Base-by-base conservation (phyloP, 2,888 invertebrate species). In the Cactoblastis cactorum region DNA sequence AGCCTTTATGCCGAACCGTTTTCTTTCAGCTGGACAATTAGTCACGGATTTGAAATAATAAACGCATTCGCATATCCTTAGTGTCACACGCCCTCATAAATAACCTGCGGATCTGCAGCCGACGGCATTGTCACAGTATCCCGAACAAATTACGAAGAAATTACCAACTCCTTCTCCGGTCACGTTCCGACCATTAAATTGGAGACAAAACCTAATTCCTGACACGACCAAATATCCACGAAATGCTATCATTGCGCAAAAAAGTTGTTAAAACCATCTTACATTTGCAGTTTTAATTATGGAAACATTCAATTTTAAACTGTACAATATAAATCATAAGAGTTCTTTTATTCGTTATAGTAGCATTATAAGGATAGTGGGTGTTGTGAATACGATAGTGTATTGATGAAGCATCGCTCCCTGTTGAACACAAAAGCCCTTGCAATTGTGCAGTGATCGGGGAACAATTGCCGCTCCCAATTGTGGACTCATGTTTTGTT, bases 191-290 rank as follows among this genome's bases (percentile, higher is more conserved):
- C 83, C 88, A 87, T 89, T 88, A 89, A 67, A 83, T 56, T 55
- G 83, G 79, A 86, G 87, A 87, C 87, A 88, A 87, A 88, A 86
- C 83, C 80, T 89, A 89, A 89, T 85, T 84, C 89, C 85, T 78
- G 72, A 75, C 74, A 71, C 74, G 77, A 77, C 77, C 74, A 73
- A 81, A 85, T 86, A 83, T 86, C 74, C 88, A 89, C 88, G 89
- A 80, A 62, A 58, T 65, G 73, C 66, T 87, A 85, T 88, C 89
- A 87, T 89, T 89, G 86, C 89, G 88, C 88, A 89, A 89, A 89
- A 85, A 84, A 83, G 74, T 63, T 59, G 53, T 54, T 67, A 61
- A 59, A 57, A 65, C 59, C 56, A 54, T 53, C 49, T 55, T 59
- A 37, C 48, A 52, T 62, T 64, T 62, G 58, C 61, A 41, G 51